phyloP scores from a whole-genome alignment of 2,113 vertebrate genomes.

The Setophaga kirtlandii region DNA sequence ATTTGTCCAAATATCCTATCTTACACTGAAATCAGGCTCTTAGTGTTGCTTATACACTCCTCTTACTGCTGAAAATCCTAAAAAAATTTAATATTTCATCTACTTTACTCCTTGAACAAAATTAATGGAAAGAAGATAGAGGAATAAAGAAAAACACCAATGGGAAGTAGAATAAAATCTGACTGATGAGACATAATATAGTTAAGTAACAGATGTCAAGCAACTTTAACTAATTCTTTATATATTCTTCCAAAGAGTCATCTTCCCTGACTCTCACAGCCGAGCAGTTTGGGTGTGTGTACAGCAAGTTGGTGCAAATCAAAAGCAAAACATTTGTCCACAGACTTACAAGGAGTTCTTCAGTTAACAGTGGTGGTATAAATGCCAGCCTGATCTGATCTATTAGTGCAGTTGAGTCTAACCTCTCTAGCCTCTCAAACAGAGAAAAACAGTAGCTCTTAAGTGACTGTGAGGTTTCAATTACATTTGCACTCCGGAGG shows the following conservation, averaged over 20 bases:
- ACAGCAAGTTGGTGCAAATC: background rate
- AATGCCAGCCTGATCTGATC: slow-evolving; percentile 18
- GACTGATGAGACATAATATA: slow-evolving; percentile 45
- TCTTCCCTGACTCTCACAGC: background rate
- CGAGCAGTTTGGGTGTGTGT: accelerated
- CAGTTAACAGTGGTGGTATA: background rate
- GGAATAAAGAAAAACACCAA: slow-evolving; percentile 36
- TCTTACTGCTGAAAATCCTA: background rate
- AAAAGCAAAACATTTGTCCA: background rate
- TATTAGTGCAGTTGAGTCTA: slow-evolving; percentile 28
- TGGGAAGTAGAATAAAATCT: slow-evolving; percentile 30
- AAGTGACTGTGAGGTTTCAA: slow-evolving; percentile 65
- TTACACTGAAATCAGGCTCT: background rate
- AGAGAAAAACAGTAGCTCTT: slow-evolving; percentile 42
- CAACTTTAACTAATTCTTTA: slow-evolving; percentile 49
- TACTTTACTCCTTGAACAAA: slow-evolving; percentile 15
- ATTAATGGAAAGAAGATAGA: slow-evolving; percentile 22
- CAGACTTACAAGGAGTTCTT: background rate
- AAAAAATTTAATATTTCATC: slow-evolving; percentile 7
- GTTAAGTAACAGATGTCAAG: slow-evolving; percentile 65
- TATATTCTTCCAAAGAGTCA: slow-evolving; percentile 29
- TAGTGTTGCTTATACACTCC: background rate
- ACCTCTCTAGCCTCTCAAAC: slow-evolving; percentile 33
- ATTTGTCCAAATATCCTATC: background rate
- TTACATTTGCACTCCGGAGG: slow-evolving; percentile 57